Percentiles rank a stretch among this genome's conserved stretches.
Conservation (phyloP, 2,113 vertebrate species). For the Gopherus flavomarginatus region DNA sequence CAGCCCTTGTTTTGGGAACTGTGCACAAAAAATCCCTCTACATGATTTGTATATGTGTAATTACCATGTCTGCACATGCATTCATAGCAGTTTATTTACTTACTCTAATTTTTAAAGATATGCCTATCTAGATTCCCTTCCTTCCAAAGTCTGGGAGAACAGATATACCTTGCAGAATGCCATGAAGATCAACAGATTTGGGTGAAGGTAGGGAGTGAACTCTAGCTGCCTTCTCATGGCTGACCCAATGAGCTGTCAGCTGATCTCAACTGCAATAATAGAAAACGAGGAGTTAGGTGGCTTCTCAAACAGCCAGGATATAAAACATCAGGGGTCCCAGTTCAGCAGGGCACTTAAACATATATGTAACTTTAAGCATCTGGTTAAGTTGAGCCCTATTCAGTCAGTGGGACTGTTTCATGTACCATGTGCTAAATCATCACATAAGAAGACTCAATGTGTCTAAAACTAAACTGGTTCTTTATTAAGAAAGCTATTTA, state of each 20-base stretch:
- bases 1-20: background rate
- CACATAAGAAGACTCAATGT: background rate
- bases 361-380: background rate
- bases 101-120: background rate
- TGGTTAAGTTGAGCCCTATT: background rate
- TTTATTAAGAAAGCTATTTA: background rate
- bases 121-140: background rate
- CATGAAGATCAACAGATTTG: background rate
- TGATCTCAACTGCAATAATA: background rate
- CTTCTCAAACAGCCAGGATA: background rate
- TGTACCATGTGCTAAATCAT: background rate
- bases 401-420: background rate
- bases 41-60: background rate
- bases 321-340: background rate
- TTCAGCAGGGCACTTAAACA: background rate
- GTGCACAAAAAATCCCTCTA: background rate
- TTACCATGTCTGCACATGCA: background rate
- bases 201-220: background rate
- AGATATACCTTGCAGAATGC: background rate
- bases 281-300: background rate
- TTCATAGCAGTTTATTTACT: background rate
- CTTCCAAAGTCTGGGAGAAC: rapidly evolving
- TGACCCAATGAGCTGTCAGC: background rate
- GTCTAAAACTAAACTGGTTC: background rate
- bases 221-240: background rate